Percentiles rank a stretch among this genome's conserved stretches.
phyloP scores from a whole-genome alignment of 2,888 invertebrate genomes.

The Ichneumon xanthorius region DNA sequence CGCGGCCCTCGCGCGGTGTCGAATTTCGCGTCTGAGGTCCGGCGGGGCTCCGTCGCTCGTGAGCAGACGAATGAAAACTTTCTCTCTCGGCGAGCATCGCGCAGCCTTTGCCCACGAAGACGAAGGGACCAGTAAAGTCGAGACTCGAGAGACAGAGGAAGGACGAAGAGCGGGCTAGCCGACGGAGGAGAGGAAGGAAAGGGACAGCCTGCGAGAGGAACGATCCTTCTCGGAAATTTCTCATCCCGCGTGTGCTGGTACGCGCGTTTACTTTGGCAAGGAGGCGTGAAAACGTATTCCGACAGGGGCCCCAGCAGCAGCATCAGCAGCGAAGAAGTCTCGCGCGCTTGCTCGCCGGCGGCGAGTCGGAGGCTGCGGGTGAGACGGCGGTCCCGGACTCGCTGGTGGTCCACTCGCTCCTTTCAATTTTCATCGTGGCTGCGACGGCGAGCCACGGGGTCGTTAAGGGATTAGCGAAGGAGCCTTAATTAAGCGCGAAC shows the following conservation, averaged over 20 bases:
- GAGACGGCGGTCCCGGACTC: constrained; percentile 21
- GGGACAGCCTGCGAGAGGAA: constrained; percentile 33
- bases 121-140: constrained; percentile 19
- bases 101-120: constrained; percentile 51
- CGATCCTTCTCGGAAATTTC: constrained; percentile 71
- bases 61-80: constrained; percentile 48
- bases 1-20: constrained; percentile 72
- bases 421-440: constrained; percentile 65
- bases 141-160: constrained; percentile 41
- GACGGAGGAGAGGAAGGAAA: neutral
- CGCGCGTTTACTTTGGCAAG: constrained; percentile 75
- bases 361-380: constrained; percentile 32
- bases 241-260: constrained; percentile 53
- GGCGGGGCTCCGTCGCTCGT: constrained; percentile 49
- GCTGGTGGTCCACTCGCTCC: constrained; percentile 66
- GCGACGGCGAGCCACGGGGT: constrained; percentile 59
- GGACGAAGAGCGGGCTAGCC: constrained; percentile 32
- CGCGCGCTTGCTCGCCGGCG: constrained; percentile 55
- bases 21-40: constrained; percentile 73
- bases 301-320: constrained; percentile 62
- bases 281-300: constrained; percentile 75
- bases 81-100: constrained; percentile 31
- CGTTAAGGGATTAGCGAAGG: constrained; percentile 70
- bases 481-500: constrained; percentile 69
- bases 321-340: constrained; percentile 58